These are phyloP conservation scores for Cirrhinus mrigala DNA, from an alignment of 2,797 vertebrate species.

Conservation along the genomic window DNA sequence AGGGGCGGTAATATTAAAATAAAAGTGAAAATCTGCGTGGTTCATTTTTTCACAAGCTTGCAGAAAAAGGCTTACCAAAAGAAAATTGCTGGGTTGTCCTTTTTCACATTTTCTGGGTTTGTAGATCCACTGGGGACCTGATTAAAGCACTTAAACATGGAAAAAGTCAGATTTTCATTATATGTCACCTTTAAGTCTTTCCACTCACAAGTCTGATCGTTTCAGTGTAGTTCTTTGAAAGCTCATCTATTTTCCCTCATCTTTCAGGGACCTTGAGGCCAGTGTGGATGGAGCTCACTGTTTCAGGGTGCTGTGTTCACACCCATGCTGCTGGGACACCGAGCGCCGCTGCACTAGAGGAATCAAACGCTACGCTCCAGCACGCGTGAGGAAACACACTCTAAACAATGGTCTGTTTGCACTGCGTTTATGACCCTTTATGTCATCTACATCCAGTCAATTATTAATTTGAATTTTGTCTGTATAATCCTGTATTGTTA, in stretches of 20 bases:
- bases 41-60: too few relatives aligned
- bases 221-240: neutral
- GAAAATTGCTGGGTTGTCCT: too few relatives aligned
- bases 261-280: neutral
- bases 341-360: constrained; percentile 54
- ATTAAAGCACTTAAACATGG: too few relatives aligned
- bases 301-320: constrained; percentile 62
- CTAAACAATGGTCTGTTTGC: constrained; percentile 40
- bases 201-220: too few relatives aligned
- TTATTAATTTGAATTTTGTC: neutral
- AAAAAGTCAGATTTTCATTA: too few relatives aligned
- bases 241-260: neutral
- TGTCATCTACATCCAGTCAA: neutral
- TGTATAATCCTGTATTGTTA: neutral
- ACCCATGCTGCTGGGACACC: constrained; percentile 68
- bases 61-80: too few relatives aligned
- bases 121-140: too few relatives aligned
- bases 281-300: constrained; percentile 63
- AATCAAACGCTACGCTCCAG: neutral
- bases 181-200: neutral
- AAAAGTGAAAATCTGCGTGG: too few relatives aligned
- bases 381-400: neutral
- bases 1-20: too few relatives aligned
- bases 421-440: neutral
- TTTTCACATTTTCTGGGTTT: too few relatives aligned